Evolutionary conservation across 2,888 invertebrate species (phyloP).

Genomic region (Cyrtodaria siliqua): DNA sequence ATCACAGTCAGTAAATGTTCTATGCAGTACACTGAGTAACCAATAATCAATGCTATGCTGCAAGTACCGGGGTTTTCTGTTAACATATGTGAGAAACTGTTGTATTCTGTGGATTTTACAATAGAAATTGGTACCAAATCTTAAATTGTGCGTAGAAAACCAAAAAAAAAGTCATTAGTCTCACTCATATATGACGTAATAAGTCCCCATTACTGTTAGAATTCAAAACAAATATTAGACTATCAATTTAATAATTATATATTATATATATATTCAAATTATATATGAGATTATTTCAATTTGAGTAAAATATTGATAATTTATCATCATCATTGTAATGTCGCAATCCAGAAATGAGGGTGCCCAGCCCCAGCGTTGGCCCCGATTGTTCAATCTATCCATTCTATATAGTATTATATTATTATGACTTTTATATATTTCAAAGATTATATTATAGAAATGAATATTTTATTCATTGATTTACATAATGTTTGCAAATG

Average conservation of each 20-base stretch:
- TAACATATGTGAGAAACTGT: too few relatives aligned
- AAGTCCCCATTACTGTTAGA: constrained; percentile 1
- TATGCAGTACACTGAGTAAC: too few relatives aligned
- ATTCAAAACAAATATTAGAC: background rate
- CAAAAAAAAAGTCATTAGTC: too few relatives aligned
- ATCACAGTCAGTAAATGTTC: too few relatives aligned
- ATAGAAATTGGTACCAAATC: too few relatives aligned
- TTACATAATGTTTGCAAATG: constrained; percentile 9
- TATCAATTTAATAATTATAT: constrained; percentile 5
- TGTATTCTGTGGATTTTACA: too few relatives aligned
- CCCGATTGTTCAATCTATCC: constrained; percentile 23
- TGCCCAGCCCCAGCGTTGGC: background rate
- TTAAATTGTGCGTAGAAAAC: too few relatives aligned
- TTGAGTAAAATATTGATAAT: background rate
- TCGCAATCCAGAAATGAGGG: background rate
- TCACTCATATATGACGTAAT: too few relatives aligned
- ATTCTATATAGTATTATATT: constrained; percentile 37
- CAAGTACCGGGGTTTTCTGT: too few relatives aligned
- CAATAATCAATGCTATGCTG: too few relatives aligned
- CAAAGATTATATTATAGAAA: constrained; percentile 36
- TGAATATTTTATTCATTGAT: constrained; percentile 45
- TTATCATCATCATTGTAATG: background rate
- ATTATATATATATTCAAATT: background rate
- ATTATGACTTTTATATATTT: constrained; percentile 34
- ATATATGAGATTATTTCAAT: constrained; percentile 7